A percentile compares a stretch with the other conserved stretches of the same genome.
Conservation (phyloP, 2,797 vertebrate genomes). For the Sebastes taczanowskii region DNA sequence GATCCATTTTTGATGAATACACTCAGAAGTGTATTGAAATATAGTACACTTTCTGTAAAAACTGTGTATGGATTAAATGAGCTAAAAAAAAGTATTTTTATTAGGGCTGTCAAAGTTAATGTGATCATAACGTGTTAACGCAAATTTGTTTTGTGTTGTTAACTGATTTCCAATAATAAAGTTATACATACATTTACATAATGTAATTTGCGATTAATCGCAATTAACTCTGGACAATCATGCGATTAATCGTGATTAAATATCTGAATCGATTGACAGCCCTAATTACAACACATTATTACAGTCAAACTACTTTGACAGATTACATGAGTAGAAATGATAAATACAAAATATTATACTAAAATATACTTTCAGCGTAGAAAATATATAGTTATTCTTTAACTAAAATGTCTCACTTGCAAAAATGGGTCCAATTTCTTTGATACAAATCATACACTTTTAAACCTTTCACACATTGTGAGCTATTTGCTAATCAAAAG, state of each 20-base stretch:
- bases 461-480: background rate
- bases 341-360: background rate
- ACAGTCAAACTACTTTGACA: background rate
- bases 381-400: background rate
- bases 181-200: no score
- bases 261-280: no score
- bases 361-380: background rate
- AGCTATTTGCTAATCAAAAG: conserved; percentile 2
- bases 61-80: no score
- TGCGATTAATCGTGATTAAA: no score
- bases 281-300: background rate
- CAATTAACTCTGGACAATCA: no score
- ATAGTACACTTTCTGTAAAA: no score
- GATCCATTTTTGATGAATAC: background rate
- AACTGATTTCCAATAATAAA: no score
- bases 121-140: no score
- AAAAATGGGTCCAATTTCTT: background rate
- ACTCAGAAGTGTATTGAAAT: background rate
- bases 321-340: background rate
- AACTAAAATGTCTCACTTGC: background rate
- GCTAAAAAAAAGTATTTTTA: no score
- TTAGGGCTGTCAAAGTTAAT: no score
- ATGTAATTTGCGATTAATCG: no score
- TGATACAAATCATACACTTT: background rate
- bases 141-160: no score